Evolutionary conservation across 2,113 vertebrate genomes (phyloP).

Genomic region (Gobio gobio): DNA sequence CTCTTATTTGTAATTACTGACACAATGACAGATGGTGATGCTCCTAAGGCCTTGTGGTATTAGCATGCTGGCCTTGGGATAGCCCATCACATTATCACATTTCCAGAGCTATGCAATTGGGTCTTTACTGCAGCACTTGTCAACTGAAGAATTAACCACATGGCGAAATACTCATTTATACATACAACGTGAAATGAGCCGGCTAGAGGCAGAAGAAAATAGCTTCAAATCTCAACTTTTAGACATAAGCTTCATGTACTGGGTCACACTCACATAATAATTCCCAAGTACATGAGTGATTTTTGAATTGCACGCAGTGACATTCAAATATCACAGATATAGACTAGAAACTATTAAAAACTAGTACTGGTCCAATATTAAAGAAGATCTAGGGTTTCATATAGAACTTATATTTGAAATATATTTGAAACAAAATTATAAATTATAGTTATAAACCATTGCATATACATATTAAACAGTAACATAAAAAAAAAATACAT

Average conservation of each 20-base stretch:
- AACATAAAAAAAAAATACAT: too few relatives aligned
- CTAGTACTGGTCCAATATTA: not conserved
- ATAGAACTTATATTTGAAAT: too few relatives aligned
- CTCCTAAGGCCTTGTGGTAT: constrained; percentile 3
- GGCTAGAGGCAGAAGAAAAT: constrained; percentile 19
- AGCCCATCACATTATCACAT: constrained; percentile 15
- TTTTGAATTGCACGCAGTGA: not conserved
- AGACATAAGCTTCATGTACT: not conserved
- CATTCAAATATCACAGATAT: not conserved
- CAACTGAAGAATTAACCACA: constrained; percentile 25
- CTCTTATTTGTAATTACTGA: constrained; percentile 43
- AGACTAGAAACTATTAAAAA: not conserved
- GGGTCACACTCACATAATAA: not conserved
- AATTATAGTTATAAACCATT: too few relatives aligned
- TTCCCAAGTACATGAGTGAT: not conserved
- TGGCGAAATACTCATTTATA: constrained; percentile 26
- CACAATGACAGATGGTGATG: constrained; percentile 34
- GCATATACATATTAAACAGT: too few relatives aligned
- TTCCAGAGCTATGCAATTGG: constrained; percentile 19
- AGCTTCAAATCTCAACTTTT: constrained; percentile 6
- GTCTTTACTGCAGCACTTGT: constrained; percentile 6
- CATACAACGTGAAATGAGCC: not conserved
- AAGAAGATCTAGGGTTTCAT: too few relatives aligned
- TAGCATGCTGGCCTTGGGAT: constrained; percentile 16
- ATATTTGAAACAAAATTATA: too few relatives aligned